Evolutionary conservation across 2,113 vertebrate species (phyloP).

Genomic region (Salvelinus namaycush): DNA sequence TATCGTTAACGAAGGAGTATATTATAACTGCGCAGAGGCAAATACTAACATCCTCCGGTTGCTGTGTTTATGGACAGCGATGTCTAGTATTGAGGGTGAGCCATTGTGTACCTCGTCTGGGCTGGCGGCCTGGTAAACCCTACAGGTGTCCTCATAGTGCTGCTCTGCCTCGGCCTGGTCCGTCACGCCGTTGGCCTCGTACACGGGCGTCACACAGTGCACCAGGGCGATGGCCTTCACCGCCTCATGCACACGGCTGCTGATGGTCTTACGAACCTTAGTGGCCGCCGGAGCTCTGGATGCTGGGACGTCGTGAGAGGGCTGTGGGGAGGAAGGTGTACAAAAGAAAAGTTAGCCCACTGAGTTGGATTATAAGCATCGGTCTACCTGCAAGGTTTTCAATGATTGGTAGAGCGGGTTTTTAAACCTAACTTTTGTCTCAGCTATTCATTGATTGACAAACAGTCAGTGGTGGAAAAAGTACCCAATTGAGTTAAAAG

Average conservation of each 20-base stretch:
- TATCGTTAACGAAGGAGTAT: neutral
- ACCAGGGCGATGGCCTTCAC: conserved; percentile 95
- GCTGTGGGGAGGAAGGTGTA: conserved; percentile 62
- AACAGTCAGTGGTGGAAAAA: too few species aligned
- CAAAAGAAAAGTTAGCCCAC: neutral
- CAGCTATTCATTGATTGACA: too few species aligned
- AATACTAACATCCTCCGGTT: too few species aligned
- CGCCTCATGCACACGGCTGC: conserved; percentile 92
- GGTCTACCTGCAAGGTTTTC: conserved; percentile 9
- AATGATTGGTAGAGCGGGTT: neutral
- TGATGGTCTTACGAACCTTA: conserved; percentile 95
- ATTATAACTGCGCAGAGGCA: too few species aligned
- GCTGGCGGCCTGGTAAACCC: conserved; percentile 96
- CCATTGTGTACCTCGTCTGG: conserved; percentile 87
- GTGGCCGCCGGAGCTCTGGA: conserved; percentile 84
- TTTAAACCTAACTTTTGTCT: too few species aligned
- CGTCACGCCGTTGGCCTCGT: conserved; percentile 91
- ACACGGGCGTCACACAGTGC: conserved; percentile 94
- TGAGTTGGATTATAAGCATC: neutral
- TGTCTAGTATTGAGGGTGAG: neutral
- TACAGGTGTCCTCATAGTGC: conserved; percentile 93
- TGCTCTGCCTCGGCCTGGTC: conserved; percentile 96
- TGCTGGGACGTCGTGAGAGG: conserved; percentile 83
- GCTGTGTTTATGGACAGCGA: too few species aligned
- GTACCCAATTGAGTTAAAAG: too few species aligned